Conservation (phyloP, 2,113 vertebrate genomes). For the Triplophysa siluroides region DNA sequence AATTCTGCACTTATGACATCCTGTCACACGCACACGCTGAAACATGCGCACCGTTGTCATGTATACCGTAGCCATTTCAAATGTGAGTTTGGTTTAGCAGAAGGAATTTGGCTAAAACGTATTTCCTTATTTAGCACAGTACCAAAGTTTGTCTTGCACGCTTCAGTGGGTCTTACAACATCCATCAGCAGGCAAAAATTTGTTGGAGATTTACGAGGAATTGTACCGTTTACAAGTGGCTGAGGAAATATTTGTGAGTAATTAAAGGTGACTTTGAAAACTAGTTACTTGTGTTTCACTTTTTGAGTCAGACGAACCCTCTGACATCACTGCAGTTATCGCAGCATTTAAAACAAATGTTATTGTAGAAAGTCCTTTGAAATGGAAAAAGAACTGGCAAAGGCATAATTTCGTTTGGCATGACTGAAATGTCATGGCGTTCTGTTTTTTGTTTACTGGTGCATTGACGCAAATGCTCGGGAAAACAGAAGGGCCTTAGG, state of each 20-base stretch:
- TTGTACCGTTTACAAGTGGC: neutral
- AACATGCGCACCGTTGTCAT: neutral
- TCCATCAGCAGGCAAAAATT: neutral
- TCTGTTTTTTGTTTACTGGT: constrained; percentile 27
- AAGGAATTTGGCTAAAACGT: neutral
- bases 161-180: too few relatives aligned
- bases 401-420: constrained; percentile 49
- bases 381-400: constrained; percentile 36
- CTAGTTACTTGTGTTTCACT: neutral
- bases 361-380: constrained; percentile 36
- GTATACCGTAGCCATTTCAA: neutral
- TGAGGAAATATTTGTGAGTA: neutral
- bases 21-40: neutral
- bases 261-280: constrained; percentile 3
- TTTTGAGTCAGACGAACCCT: neutral
- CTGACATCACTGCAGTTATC: neutral
- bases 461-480: constrained; percentile 41
- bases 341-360: constrained; percentile 37
- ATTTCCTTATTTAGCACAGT: neutral
- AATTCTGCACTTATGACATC: neutral
- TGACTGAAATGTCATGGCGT: constrained; percentile 38
- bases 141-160: too few relatives aligned
- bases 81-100: neutral
- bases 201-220: neutral
- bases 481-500: constrained; percentile 30